Base-by-base conservation (phyloP, 2,113 vertebrate species). In the Aplodontia rufa region DNA sequence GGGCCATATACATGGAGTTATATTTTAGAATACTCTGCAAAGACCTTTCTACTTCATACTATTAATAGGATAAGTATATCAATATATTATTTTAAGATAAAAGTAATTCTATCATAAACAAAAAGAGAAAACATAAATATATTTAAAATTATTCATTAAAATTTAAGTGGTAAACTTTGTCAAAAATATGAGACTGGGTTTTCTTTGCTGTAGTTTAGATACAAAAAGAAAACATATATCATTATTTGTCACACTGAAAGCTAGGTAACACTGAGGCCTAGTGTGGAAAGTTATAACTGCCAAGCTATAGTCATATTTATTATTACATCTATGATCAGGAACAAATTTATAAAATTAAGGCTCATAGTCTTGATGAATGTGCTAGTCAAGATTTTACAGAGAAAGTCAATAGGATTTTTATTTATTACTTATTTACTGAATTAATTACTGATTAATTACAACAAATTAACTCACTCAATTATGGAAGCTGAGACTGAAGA, bases 51-150 rank as follows among this genome's bases (percentile, higher is more conserved):
- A 87, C 11, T 30, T 91, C 11, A 84, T 90, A 5, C 8, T 22
- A 72, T 90, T 72, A 80, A 20, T 8, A 76, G 22, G 6, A 88
- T 47, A 78, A 76, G 83, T 68, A 51, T 55, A 87, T 60, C 24
- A 78, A 84, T 60, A 47, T 66, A 76, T 62, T n/a, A 74, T 76
- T 55, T 0, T 7, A 40, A 68, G 11, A 5, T 79, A 40, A 40
- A 89, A 95, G 45, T 91, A 72, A 83, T 78, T 80, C 42, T 86
- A 92, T 26, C 28, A 35, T 45, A 89, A 91, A 5, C 7, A 79
- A 55, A 89, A 93, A 66, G 8, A 14, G 3, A 87, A 71, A 5
- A 14, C 11, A 79, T 24, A 84, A 51, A 90, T 80, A 69, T 30
- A 71, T 8, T 51, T 90, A 24, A 87, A 69, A 51, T 1, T 5